A percentile compares a stretch with the other conserved stretches of the same genome.
These are phyloP conservation scores for Aporophyla nigra DNA, from an alignment of 2,888 invertebrate species.

Conservation along the genomic window DNA sequence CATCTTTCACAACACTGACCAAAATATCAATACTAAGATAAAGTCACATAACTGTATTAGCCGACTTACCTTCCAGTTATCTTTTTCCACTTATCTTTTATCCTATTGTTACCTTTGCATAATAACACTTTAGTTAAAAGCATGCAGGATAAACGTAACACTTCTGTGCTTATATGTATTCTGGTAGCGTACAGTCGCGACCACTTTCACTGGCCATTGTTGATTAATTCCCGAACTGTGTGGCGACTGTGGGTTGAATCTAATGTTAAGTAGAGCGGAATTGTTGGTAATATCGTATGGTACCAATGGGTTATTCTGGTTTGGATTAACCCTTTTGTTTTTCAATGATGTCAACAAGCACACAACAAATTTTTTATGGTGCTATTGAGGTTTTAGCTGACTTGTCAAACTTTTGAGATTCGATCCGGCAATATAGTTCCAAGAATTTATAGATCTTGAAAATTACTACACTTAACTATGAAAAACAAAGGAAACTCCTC, in stretches of 20 bases:
- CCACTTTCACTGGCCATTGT: constrained; percentile 82
- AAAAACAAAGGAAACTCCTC: no score
- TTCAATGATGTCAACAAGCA: no score
- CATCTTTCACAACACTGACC: constrained; percentile 20
- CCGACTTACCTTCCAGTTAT: constrained; percentile 24
- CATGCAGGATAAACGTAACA: constrained; percentile 62
- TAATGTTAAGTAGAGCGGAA: constrained; percentile 65
- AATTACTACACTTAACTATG: no score
- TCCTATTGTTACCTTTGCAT: constrained; percentile 60
- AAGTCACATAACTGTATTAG: constrained; percentile 49
- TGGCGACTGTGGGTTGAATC: constrained; percentile 75
- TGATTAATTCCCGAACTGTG: constrained; percentile 75
- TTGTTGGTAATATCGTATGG: constrained; percentile 28
- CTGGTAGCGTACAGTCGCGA: constrained; percentile 62
- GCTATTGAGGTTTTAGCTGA: no score
- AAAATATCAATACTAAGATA: constrained; percentile 42
- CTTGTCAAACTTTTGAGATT: no score
- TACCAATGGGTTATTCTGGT: constrained; percentile 8
- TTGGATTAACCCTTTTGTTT: constrained; percentile 22
- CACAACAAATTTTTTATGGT: no score
- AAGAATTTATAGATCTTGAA: no score
- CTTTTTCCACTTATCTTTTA: constrained; percentile 30
- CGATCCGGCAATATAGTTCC: no score
- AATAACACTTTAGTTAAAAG: constrained; percentile 54
- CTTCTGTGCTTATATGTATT: constrained; percentile 58